Evolutionary conservation across 2,888 invertebrate genomes (phyloP).

Genomic region (Lasiommata megera): DNA sequence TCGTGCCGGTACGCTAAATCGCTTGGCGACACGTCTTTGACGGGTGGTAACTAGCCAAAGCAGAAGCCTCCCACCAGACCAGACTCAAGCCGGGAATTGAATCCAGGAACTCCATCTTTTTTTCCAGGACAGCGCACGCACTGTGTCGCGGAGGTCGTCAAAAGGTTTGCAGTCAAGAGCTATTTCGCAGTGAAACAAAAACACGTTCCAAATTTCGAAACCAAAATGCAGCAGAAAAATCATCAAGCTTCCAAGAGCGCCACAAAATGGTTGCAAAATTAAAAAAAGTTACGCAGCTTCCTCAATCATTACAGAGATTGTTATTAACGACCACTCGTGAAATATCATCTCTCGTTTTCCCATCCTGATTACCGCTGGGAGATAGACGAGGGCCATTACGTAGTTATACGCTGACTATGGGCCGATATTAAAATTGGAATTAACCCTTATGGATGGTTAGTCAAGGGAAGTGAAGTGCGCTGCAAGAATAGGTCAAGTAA

Average conservation of each 20-base stretch:
- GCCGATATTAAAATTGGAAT: conserved; percentile 25
- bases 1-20: too few species aligned
- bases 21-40: too few species aligned
- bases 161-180: too few species aligned
- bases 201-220: background rate
- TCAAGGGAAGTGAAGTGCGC: background rate
- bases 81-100: too few species aligned
- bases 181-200: too few species aligned
- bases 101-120: too few species aligned
- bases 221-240: background rate
- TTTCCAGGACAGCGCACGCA: too few species aligned
- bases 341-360: conserved; percentile 24
- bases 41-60: too few species aligned
- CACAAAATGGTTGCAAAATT: background rate
- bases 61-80: too few species aligned
- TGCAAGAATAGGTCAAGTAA: conserved; percentile 4
- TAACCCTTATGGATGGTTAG: conserved; percentile 11
- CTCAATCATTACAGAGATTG: conserved; percentile 21
- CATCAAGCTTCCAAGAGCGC: too few species aligned
- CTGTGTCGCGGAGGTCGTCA: too few species aligned
- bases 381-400: conserved; percentile 26
- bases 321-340: conserved; percentile 28
- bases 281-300: conserved; percentile 3
- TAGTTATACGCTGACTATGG: conserved; percentile 21
- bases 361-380: conserved; percentile 18